Percentiles rank a stretch among this genome's conserved stretches.
Evolutionary conservation across 2,113 vertebrate genomes (phyloP).

Genomic region (Esox niger): DNA sequence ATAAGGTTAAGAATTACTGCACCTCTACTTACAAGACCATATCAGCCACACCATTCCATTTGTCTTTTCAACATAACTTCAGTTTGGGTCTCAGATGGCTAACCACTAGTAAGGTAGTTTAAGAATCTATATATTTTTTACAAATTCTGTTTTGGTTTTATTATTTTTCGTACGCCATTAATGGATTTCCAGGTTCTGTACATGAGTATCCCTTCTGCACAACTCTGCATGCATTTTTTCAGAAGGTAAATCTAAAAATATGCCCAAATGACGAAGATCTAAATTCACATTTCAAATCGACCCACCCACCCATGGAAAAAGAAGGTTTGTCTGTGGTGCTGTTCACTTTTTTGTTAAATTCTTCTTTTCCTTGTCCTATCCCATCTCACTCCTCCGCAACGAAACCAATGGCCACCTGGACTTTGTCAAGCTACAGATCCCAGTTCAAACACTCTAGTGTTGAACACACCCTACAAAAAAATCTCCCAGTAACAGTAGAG

Average conservation of each 20-base stretch:
- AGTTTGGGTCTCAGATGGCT: constrained; percentile 16
- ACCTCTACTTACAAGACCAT: neutral
- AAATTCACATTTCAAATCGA: too few relatives aligned
- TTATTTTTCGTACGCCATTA: constrained; percentile 34
- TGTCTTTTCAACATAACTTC: neutral
- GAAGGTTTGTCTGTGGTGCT: neutral
- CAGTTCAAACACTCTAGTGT: neutral
- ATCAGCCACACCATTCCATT: neutral
- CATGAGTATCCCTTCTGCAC: neutral
- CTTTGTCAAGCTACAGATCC: neutral
- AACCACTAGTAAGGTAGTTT: constrained; percentile 24
- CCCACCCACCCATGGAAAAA: too few relatives aligned
- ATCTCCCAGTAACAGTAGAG: neutral
- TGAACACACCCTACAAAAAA: neutral
- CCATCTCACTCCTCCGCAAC: neutral
- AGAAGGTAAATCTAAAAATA: neutral
- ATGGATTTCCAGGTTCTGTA: constrained; percentile 25
- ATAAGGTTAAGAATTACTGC: too few relatives aligned
- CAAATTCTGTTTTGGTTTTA: too few relatives aligned
- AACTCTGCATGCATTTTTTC: neutral
- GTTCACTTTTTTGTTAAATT: neutral
- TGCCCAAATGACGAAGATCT: too few relatives aligned
- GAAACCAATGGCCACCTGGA: neutral
- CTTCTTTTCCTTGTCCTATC: neutral
- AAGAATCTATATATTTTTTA: too few relatives aligned